Evolutionary conservation across 2,888 invertebrate species (phyloP).

Genomic region (Bugulina stolonifera): DNA sequence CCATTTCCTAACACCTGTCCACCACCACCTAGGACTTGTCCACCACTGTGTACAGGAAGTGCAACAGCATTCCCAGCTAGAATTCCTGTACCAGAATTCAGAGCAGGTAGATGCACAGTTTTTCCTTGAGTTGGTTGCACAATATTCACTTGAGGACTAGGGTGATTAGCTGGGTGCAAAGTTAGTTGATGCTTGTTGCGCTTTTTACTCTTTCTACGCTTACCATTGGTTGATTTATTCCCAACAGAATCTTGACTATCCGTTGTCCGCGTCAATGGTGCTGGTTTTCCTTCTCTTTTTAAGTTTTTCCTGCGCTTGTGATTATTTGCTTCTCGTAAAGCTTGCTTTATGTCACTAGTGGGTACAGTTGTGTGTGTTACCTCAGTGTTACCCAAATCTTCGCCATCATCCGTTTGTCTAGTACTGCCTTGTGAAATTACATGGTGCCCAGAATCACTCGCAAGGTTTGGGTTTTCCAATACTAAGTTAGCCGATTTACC

Average conservation of each 20-base stretch:
- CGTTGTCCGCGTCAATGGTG: no score
- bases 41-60: no score
- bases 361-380: not conserved
- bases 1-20: not conserved
- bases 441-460: not conserved
- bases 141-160: not conserved
- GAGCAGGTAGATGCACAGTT: no score
- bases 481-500: not conserved
- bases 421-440: not conserved
- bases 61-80: no score
- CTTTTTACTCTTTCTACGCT: not conserved
- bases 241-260: no score
- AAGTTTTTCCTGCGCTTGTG: not conserved
- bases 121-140: no score
- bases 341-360: not conserved
- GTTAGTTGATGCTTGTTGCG: no score
- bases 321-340: not conserved
- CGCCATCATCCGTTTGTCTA: not conserved
- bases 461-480: not conserved
- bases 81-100: no score
- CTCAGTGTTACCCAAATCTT: not conserved
- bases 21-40: not conserved
- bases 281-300: not conserved
- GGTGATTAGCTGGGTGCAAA: not conserved
- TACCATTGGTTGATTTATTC: not conserved